These are phyloP conservation scores for Takifugu rubripes DNA, from an alignment of 2,797 vertebrate genomes.

Conservation along the genomic window DNA sequence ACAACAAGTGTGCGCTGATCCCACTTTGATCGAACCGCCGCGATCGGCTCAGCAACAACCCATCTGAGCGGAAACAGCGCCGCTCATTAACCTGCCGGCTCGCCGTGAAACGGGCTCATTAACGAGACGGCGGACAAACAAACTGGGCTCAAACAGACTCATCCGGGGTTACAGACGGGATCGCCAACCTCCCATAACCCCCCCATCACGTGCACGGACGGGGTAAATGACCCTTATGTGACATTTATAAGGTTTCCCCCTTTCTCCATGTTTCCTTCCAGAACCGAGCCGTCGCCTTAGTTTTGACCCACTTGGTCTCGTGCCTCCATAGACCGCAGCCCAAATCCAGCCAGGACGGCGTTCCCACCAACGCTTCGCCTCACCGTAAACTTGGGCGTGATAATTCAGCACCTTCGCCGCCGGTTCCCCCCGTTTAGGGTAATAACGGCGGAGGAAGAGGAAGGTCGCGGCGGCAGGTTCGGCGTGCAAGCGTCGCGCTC, in stretches of 20 bases:
- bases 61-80: slow-evolving; percentile 35
- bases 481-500: slow-evolving; percentile 59
- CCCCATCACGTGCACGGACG: no score
- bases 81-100: slow-evolving; percentile 50
- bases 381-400: no score
- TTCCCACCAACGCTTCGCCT: no score
- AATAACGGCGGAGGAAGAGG: slow-evolving; percentile 14
- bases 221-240: no score
- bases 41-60: slow-evolving; percentile 44
- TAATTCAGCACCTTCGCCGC: no score
- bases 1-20: slow-evolving; percentile 18
- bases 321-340: no score
- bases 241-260: no score
- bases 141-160: slow-evolving; percentile 18
- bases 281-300: no score
- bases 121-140: slow-evolving; percentile 22
- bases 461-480: slow-evolving; percentile 50
- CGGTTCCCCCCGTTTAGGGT: not conserved
- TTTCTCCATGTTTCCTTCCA: no score
- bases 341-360: no score
- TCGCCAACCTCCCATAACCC: no score
- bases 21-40: slow-evolving; percentile 32
- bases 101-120: slow-evolving; percentile 43
- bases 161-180: slow-evolving; percentile 26
- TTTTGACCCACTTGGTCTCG: no score